phyloP scores from a whole-genome alignment of 2,113 vertebrate genomes.

The Rutilus rutilus region DNA sequence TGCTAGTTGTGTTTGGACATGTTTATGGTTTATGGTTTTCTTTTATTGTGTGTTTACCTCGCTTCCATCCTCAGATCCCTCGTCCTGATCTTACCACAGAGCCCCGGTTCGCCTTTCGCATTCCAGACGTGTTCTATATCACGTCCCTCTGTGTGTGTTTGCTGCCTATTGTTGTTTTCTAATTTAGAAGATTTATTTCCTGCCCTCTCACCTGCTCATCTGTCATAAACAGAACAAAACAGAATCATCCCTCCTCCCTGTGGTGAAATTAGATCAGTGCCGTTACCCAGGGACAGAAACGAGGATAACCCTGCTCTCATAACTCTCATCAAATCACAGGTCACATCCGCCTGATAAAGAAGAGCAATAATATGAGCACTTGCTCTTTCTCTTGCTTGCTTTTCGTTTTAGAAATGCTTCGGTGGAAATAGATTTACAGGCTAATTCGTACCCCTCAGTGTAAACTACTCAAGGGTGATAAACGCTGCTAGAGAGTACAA shows the following conservation, averaged over 20 bases:
- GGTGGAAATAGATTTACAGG: not conserved
- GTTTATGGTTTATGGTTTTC: not conserved
- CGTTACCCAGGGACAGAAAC: slow-evolving; percentile 37
- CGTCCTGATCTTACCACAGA: not conserved
- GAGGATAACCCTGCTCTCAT: slow-evolving; percentile 25
- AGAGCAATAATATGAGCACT: slow-evolving; percentile 5
- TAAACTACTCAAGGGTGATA: not conserved
- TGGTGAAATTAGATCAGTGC: slow-evolving; percentile 61
- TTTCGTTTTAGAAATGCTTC: not conserved
- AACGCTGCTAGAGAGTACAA: not conserved
- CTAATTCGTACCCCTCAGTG: not conserved
- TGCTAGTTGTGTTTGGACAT: not conserved
- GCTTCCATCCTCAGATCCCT: not conserved
- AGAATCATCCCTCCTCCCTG: slow-evolving; percentile 31
- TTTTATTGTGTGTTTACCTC: not conserved
- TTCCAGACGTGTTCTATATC: not conserved
- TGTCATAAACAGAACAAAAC: slow-evolving; percentile 17
- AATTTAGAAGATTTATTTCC: slow-evolving; percentile 34
- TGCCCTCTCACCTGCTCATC: slow-evolving; percentile 23
- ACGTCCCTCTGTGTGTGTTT: not conserved
- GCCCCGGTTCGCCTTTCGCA: not conserved
- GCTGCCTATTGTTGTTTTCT: slow-evolving; percentile 15
- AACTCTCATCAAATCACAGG: slow-evolving; percentile 22
- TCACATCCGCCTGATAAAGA: slow-evolving; percentile 26
- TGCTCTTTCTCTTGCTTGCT: not conserved